Base-by-base conservation (phyloP, 2,797 vertebrate species). In the Sandelia bainsii region DNA sequence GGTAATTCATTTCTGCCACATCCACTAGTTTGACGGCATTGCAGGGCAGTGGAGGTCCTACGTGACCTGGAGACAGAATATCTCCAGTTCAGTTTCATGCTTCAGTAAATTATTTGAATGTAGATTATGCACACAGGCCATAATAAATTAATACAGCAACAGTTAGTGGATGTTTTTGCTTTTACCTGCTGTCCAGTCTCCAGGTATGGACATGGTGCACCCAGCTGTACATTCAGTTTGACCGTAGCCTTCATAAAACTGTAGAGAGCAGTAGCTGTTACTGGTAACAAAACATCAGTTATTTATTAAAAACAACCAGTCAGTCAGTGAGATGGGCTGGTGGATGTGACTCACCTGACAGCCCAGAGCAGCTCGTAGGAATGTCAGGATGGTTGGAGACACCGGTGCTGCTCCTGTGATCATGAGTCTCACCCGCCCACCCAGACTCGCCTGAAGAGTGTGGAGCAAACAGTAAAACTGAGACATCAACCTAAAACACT, bases 181-280 rank as follows among this genome's bases (percentile, higher is more conserved):
- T 20, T 19, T 94, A 99, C 98, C 98, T 94, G 98, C 97, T 27
- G 95, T 95, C 96, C 96, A 99, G 91, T 99, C 98, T 5, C 98
- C 98, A 40, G 98, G 96, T 71, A 98, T 6, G 0, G 95, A 96
- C 88, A 99, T 91, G 8, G 93, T 90, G 75, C 97, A 98, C 2
- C 97, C 98, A 14, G 97, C 98, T 9, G 97, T 95, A 46, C 98
- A 99, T 88, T 99, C 98, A 0, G 98, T 99, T 93, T 99, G 98
- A 27, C 98, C 98, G 1, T 99, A 99, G 22, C 98, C 98, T 94
- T 99, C 98, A 53, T 98, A 99, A 88, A 99, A 98, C 98, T 99
- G 87, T 27, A 74, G 72, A 5, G 79, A 13, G 32, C 4, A 10
- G 46, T 40, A 14, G 22, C 42, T 5, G 39, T 4, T n/a, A 25